Percentiles rank a stretch among this genome's conserved stretches.
phyloP scores from a whole-genome alignment of 2,888 invertebrate species.

The Macrophya annulata region DNA sequence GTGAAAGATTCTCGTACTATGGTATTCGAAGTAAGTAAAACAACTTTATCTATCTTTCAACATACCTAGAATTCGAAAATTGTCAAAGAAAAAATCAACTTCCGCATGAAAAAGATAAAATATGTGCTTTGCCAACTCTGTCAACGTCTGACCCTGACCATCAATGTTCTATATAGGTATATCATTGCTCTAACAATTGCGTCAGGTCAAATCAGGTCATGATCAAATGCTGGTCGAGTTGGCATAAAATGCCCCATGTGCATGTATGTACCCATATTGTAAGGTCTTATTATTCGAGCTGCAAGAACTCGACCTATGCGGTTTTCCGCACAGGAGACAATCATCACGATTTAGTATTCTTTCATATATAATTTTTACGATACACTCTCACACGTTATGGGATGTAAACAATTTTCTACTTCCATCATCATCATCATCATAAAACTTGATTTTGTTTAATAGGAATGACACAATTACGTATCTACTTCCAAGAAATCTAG shows the following conservation, averaged over 20 bases:
- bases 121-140: not conserved
- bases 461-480: not conserved
- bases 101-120: not conserved
- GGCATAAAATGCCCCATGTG: not conserved
- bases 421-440: not conserved
- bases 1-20: conserved; percentile 98
- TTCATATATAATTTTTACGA: not conserved
- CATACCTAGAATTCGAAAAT: not conserved
- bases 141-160: not conserved
- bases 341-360: not conserved
- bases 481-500: not conserved
- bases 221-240: not conserved
- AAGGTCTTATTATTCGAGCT: not conserved
- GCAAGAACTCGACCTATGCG: not conserved
- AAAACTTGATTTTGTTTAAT: not conserved
- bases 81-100: not conserved
- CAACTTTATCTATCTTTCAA: conserved; percentile 1
- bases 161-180: not conserved
- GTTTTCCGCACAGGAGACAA: not conserved
- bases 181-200: not conserved
- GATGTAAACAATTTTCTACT: not conserved
- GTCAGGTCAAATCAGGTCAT: not conserved
- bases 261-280: not conserved
- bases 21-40: conserved; percentile 94
- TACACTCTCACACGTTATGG: not conserved